Base-by-base conservation (phyloP, 2,113 vertebrate genomes). In the Paracanthobrama guichenoti region DNA sequence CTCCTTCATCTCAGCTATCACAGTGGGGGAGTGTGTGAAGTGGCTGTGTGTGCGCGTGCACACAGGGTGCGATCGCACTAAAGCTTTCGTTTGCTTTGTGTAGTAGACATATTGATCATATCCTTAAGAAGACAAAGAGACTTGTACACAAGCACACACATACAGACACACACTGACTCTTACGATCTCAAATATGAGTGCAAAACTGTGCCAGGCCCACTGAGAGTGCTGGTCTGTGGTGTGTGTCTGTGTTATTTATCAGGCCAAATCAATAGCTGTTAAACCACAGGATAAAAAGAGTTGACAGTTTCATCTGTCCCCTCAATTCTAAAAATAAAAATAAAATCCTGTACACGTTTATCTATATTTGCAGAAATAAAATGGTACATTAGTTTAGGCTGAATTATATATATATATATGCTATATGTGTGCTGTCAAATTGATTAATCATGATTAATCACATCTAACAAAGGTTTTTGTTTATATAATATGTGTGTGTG, bases 1-100 rank as follows among this genome's bases (percentile, higher is more conserved):
- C 89, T 93, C 92, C 93, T 93, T 94, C 91, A 93, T 94, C 93
- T 90, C 92, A 90, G 90, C 87, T 86, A 82, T 90, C 93, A 88
- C 92, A 86, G 91, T 87, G 67, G 86, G 90, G 90, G 93, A 90
- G 86, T 90, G 90, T 86, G 88, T 88, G 90, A 84, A 57, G 83
- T 73, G 76, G 44, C 28, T 62, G 39, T 48, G 42, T 57, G 66
- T 4, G 28, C 3, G 79, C 24, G 48, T 55, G 66, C 46, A 71
- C 22, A 7, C 39, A 24, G 26, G 39, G 75, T 79, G 83, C 28
- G 76, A 44, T 88, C 90, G 85, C 87, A 86, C 88, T 64, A 87
- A 88, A 90, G 85, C 88, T 12, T 89, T 86, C 73, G 87, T 78
- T 87, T 83, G 84, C 91, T 93, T 93, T 92, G 92, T 94, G 91